Conservation (phyloP, 2,888 invertebrate genomes). For the Julus scandinavius region DNA sequence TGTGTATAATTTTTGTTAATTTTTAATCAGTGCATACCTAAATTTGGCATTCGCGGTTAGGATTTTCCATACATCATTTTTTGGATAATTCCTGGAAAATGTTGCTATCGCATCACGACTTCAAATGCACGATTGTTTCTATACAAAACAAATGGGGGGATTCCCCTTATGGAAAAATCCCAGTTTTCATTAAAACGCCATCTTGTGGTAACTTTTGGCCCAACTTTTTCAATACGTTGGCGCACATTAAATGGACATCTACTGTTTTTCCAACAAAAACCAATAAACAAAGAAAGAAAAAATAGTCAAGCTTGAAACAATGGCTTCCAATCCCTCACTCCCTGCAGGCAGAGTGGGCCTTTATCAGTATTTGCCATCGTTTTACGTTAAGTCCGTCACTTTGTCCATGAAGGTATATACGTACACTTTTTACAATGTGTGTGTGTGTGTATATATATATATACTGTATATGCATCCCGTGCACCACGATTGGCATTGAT, state of each 20-base stretch:
- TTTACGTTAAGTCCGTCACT: constrained; percentile 11
- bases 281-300: neutral
- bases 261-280: neutral
- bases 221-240: neutral
- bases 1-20: too few species aligned
- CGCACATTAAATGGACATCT: neutral
- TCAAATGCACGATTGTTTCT: neutral
- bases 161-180: neutral
- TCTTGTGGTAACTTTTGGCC: neutral
- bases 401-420: constrained; percentile 32
- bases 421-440: neutral
- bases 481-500: constrained; percentile 48
- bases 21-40: neutral
- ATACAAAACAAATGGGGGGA: neutral
- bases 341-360: neutral
- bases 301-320: neutral
- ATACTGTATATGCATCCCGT: neutral
- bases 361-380: constrained; percentile 19
- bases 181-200: neutral
- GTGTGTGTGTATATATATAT: neutral
- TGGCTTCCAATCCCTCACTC: neutral
- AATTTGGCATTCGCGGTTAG: neutral
- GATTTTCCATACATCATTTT: neutral
- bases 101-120: neutral
- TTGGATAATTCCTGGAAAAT: neutral